Percentiles rank a stretch among this genome's conserved stretches.
Evolutionary conservation across 2,797 vertebrate genomes (phyloP).

Genomic region (Diplodus puntazzo): DNA sequence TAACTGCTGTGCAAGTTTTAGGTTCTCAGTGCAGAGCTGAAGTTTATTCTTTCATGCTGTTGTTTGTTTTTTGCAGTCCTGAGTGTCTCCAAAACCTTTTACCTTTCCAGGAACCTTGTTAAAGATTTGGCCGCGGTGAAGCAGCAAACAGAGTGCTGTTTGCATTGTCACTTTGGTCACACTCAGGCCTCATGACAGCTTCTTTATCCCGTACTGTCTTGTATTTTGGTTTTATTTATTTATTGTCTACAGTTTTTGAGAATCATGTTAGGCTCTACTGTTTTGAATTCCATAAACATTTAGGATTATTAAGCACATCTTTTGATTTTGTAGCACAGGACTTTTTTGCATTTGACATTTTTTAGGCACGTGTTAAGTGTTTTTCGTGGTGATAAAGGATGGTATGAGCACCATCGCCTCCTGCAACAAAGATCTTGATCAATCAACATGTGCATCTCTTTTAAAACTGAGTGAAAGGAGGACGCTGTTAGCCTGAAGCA

Average conservation of each 20-base stretch:
- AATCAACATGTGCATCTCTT: no score
- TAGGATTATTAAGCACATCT: neutral
- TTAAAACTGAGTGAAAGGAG: no score
- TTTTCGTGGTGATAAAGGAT: neutral
- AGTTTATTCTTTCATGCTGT: neutral
- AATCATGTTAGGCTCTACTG: neutral
- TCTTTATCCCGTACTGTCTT: no score
- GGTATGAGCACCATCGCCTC: no score
- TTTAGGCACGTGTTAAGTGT: neutral
- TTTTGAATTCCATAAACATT: neutral
- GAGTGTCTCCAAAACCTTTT: neutral
- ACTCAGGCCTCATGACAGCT: neutral
- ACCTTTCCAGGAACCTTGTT: neutral
- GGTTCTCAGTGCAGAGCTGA: neutral
- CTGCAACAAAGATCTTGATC: no score
- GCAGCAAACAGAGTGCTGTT: no score
- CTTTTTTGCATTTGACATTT: neutral
- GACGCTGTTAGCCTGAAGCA: no score
- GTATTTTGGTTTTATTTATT: neutral
- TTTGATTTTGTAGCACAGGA: neutral
- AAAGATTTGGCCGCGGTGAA: neutral
- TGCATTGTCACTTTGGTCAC: no score
- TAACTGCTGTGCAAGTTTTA: neutral
- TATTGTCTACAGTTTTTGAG: no score
- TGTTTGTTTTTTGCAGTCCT: neutral